phyloP scores from a whole-genome alignment of 2,113 vertebrate genomes.

The Seriola quinqueradiata region DNA sequence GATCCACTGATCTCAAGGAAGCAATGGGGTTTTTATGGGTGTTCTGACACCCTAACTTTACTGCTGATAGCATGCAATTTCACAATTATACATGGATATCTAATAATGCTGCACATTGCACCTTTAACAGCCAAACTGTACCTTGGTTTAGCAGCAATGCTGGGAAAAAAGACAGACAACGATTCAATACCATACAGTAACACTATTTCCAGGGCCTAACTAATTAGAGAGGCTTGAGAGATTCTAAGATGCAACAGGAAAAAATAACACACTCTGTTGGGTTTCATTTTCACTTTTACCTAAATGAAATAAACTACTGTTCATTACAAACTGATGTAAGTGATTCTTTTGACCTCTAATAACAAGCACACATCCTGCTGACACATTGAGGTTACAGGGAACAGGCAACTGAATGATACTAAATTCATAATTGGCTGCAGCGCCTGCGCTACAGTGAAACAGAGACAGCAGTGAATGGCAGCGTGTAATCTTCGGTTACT shows the following conservation, averaged over 20 bases:
- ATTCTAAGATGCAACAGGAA: not conserved
- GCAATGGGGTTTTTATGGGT: not conserved
- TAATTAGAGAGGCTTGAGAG: not conserved
- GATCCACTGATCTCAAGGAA: not conserved
- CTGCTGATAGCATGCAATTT: not conserved
- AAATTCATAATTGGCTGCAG: slow-evolving; percentile 39
- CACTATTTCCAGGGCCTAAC: not conserved
- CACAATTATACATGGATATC: not conserved
- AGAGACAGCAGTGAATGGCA: slow-evolving; percentile 41
- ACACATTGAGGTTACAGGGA: slow-evolving; percentile 22
- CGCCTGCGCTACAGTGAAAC: slow-evolving; percentile 23
- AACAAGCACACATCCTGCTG: slow-evolving; percentile 18
- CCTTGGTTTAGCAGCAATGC: slow-evolving; percentile 89
- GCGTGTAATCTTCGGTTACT: slow-evolving; percentile 60
- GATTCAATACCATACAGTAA: slow-evolving; percentile 43
- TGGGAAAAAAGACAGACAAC: slow-evolving; percentile 80
- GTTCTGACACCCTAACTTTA: not conserved
- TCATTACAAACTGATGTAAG: slow-evolving; percentile 18
- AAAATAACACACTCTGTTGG: not conserved
- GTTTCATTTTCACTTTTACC: slow-evolving; percentile 1
- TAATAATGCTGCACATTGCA: slow-evolving; percentile 47
- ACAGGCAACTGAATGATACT: slow-evolving; percentile 24
- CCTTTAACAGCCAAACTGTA: slow-evolving; percentile 79
- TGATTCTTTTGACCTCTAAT: slow-evolving; percentile 11
- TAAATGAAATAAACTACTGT: slow-evolving; percentile 2